Evolutionary conservation across 1,140 invertebrate species (phyloP), one percentile per base, ranked within the genome.

Genomic region (Ruditapes philippinarum): DNA sequence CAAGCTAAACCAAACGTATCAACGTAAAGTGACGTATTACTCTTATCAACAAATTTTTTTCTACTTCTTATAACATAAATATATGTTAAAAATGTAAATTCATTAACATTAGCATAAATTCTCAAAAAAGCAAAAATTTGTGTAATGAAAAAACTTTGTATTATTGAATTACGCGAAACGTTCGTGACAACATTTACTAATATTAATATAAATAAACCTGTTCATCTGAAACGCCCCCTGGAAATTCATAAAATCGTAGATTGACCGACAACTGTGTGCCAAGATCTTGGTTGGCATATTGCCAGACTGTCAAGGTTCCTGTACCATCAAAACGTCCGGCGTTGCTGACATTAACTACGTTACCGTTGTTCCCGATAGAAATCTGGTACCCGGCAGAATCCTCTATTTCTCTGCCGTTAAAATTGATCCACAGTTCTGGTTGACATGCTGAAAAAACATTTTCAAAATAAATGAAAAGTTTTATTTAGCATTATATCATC

Each of bases 211-310:
- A 57, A 25, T 22, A 22, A 54, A 88, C 85, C 87, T 89, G 87
- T 36, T 89, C 87, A 28, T 89, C 87, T 0, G 87, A 89, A 19
- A 82, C 79, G 9, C 87, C 87, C 22, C 87, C 87, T 9, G 87
- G 87, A 33, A 89, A 89, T 28, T 89, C 87, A 82, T 89, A 89
- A 65, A 89, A 89, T 42, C 87, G 70, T 22, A 89, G 78, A 42
- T 80, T 89, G 11, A 89, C 40, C 28, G 79, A 60, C 28, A 89
- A 51, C 57, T 54, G 40, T 19, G 80, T 89, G 42, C 87, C 87
- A 25, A 89, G 68, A 65, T 89, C 87, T 40, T 82, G 79, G 78
- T 89, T 89, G 22, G 87, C 87, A 49, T 89, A 89, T 38, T 83
- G 87, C 87, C 87, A 89, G 9, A 89, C 80, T 22, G 87, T 89